phyloP scores from a whole-genome alignment of 2,113 vertebrate species.

The Raja brachyura region DNA sequence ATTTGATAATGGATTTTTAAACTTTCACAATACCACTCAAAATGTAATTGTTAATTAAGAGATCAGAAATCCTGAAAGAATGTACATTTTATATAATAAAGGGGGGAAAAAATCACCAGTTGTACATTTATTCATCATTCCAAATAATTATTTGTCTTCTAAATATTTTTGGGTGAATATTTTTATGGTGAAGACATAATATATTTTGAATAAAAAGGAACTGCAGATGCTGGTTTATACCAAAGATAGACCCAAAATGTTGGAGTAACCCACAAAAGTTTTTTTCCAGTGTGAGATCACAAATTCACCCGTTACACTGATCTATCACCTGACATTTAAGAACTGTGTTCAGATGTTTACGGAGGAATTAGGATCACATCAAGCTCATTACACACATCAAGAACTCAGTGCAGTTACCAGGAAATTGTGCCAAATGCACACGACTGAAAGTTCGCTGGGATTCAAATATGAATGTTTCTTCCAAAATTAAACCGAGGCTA shows the following conservation, averaged over 20 bases:
- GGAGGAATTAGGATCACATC: background rate
- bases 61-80: background rate
- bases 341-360: background rate
- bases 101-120: too few species aligned
- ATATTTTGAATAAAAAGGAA: too few species aligned
- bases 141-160: background rate
- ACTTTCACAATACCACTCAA: background rate
- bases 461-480: too few species aligned
- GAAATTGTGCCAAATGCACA: too few species aligned
- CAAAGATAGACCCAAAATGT: too few species aligned
- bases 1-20: background rate
- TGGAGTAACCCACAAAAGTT: background rate
- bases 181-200: background rate
- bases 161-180: background rate
- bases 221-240: too few species aligned
- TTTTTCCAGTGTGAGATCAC: too few species aligned
- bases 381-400: background rate
- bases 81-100: background rate
- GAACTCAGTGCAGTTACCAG: too few species aligned
- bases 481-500: too few species aligned
- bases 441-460: too few species aligned
- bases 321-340: too few species aligned
- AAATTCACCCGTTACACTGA: too few species aligned
- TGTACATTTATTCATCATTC: background rate
- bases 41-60: background rate